Percentiles rank a stretch among this genome's conserved stretches.
Conservation (phyloP, 1,140 invertebrate genomes). For the Drosophila auraria region DNA sequence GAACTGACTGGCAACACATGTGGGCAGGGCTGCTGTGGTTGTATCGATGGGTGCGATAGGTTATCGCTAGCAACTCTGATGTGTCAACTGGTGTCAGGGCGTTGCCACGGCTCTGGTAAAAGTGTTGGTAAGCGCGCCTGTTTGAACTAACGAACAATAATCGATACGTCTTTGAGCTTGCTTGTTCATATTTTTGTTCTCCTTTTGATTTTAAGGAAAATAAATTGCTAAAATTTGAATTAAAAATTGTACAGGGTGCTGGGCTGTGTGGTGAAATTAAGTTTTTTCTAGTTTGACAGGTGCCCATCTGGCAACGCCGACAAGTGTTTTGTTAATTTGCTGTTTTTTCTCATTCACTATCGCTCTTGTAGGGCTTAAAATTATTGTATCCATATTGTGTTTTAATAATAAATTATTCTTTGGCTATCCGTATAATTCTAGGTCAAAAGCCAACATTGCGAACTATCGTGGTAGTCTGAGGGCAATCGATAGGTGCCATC, state of each 20-base stretch:
- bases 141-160: neutral
- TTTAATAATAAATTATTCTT: neutral
- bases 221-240: neutral
- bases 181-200: neutral
- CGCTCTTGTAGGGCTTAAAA: rapidly evolving
- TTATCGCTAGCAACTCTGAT: neutral
- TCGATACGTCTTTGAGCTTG: neutral
- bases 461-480: neutral
- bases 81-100: neutral
- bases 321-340: neutral
- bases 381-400: no score
- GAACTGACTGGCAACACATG: conserved; percentile 54
- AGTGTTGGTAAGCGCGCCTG: neutral
- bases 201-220: neutral
- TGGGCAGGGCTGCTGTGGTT: conserved; percentile 18
- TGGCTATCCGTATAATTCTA: no score
- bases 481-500: neutral
- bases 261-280: neutral
- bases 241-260: rapidly evolving
- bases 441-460: no score
- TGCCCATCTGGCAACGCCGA: neutral
- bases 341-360: no score
- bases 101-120: neutral
- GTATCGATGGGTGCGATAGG: conserved; percentile 3
- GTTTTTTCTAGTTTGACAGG: neutral